Conservation (phyloP, 2,113 vertebrate species). For the Brachyistius frenatus region DNA sequence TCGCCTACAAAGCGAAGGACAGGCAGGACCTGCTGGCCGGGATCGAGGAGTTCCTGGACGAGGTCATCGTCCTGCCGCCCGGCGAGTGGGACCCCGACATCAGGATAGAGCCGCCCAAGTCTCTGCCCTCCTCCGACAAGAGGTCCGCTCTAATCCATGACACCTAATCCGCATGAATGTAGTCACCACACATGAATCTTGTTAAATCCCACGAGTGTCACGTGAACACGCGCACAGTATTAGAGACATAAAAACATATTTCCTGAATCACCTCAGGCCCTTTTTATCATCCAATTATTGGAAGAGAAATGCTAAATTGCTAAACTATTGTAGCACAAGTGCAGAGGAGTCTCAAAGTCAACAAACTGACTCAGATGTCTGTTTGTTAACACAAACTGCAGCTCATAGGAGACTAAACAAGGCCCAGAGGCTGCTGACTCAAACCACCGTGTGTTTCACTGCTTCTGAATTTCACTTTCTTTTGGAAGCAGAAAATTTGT, state of each 20-base stretch:
- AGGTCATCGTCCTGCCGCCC: conserved; percentile 97
- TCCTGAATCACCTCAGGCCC: not conserved
- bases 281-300: not conserved
- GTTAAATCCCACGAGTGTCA: not conserved
- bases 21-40: conserved; percentile 94
- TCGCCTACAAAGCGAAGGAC: conserved; percentile 97
- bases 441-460: too few relatives aligned
- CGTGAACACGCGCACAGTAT: not conserved
- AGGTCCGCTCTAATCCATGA: conserved; percentile 82
- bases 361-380: too few relatives aligned
- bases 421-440: not conserved
- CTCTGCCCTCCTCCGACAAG: conserved; percentile 96
- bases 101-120: conserved; percentile 97
- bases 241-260: not conserved
- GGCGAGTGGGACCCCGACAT: conserved; percentile 98
- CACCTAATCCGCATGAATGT: conserved; percentile 8
- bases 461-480: too few relatives aligned
- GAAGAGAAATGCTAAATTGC: too few relatives aligned
- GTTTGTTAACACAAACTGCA: conserved; percentile 1
- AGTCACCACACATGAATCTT: not conserved
- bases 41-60: conserved; percentile 98
- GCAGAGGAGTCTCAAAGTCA: too few relatives aligned
- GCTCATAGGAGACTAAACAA: not conserved
- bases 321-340: too few relatives aligned
- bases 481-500: too few relatives aligned